A percentile compares a stretch with the other conserved stretches of the same genome.
Evolutionary conservation across 1,140 invertebrate species (phyloP).

Genomic region (Pseudomyrmex concolor): DNA sequence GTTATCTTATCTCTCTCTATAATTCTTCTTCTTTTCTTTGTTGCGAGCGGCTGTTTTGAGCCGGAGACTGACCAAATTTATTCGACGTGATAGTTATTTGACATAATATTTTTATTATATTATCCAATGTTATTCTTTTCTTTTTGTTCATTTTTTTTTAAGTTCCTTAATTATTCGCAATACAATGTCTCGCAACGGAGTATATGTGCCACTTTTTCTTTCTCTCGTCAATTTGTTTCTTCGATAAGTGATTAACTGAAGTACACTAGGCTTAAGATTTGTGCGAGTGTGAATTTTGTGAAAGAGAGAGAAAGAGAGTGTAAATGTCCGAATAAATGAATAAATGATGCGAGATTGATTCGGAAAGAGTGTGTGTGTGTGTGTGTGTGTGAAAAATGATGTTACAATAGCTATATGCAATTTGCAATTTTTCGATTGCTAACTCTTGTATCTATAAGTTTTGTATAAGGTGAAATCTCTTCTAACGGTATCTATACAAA

Average conservation of each 20-base stretch:
- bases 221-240: conserved; percentile 61
- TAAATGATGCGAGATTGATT: conserved; percentile 6
- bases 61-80: conserved; percentile 56
- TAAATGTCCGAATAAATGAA: background rate
- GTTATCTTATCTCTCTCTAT: conserved; percentile 37
- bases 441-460: conserved; percentile 69
- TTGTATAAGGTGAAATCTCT: conserved; percentile 66
- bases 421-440: conserved; percentile 65
- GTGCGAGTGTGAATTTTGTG: conserved; percentile 18
- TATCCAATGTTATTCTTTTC: too few species aligned
- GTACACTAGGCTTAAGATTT: conserved; percentile 25
- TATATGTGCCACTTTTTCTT: conserved; percentile 43
- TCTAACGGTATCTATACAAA: conserved; percentile 66
- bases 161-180: conserved; percentile 37
- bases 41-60: conserved; percentile 39
- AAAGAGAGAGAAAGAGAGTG: background rate
- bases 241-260: conserved; percentile 54
- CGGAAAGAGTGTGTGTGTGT: conserved; percentile 4
- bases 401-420: conserved; percentile 64
- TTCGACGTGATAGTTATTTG: conserved; percentile 14
- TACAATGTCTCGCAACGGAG: too few species aligned
- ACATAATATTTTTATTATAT: conserved; percentile 59
- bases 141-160: conserved; percentile 49
- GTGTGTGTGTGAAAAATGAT: conserved; percentile 22
- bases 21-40: conserved; percentile 50